These are phyloP conservation scores for Acrobasis repandana DNA, from an alignment of 2,888 invertebrate genomes.

Conservation along the genomic window DNA sequence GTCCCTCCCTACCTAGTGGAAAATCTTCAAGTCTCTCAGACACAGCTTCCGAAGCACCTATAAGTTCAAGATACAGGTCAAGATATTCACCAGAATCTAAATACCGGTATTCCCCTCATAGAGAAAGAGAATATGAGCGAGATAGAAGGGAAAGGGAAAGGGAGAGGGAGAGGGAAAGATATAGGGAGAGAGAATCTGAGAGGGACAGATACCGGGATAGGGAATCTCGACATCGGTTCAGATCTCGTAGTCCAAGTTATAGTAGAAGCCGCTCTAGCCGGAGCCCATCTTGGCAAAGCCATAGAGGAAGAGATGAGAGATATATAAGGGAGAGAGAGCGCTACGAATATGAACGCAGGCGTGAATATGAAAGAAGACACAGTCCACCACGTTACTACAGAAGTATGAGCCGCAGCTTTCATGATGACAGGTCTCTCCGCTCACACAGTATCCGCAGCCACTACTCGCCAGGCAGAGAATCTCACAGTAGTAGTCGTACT, in stretches of 20 bases:
- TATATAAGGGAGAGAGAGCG: conserved; percentile 43
- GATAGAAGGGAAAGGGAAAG: conserved; percentile 35
- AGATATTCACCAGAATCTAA: conserved; percentile 30
- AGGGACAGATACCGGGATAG: conserved; percentile 35
- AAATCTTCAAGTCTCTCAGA: conserved; percentile 9
- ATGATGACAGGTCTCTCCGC: conserved; percentile 41
- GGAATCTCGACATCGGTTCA: conserved; percentile 33
- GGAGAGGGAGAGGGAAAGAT: conserved; percentile 39
- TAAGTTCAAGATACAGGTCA: conserved; percentile 28
- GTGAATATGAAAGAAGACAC: conserved; percentile 49
- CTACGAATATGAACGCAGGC: conserved; percentile 51
- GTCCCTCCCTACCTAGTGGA: conserved; percentile 10
- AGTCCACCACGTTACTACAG: conserved; percentile 45
- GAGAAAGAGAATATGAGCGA: conserved; percentile 38
- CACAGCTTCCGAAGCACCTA: conserved; percentile 6
- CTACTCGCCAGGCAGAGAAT: conserved; percentile 40
- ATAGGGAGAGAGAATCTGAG: conserved; percentile 29
- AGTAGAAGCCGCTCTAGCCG: conserved; percentile 40
- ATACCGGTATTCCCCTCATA: conserved; percentile 41
- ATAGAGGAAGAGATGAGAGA: conserved; percentile 41
- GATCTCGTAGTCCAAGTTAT: conserved; percentile 50
- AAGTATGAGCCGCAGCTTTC: conserved; percentile 46
- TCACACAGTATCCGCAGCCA: conserved; percentile 51
- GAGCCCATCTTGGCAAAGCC: conserved; percentile 46
- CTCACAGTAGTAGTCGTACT: conserved; percentile 38